Conservation (phyloP, 2,113 vertebrate genomes). For the Corydoras sp. region DNA sequence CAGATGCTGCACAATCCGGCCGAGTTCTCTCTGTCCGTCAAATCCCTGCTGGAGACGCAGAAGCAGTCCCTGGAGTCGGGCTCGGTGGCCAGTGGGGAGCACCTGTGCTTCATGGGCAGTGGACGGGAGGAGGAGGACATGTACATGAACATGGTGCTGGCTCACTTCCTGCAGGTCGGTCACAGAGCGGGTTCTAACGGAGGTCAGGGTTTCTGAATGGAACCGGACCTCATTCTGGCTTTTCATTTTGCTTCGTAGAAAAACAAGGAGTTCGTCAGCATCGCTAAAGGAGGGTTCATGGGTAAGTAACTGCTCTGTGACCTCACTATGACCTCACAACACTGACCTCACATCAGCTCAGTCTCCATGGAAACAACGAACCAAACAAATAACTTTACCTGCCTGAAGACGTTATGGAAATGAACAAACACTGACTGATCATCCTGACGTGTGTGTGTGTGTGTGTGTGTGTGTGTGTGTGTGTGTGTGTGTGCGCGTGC, state of each 20-base stretch:
- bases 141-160: slow-evolving; percentile 99
- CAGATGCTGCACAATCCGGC: slow-evolving; percentile 98
- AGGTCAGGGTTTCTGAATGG: too few relatives aligned
- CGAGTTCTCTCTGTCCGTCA: slow-evolving; percentile 94
- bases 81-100: slow-evolving; percentile 90
- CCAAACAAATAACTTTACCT: too few relatives aligned
- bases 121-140: slow-evolving; percentile 98
- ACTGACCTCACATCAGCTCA: too few relatives aligned
- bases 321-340: too few relatives aligned
- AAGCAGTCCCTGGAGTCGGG: slow-evolving; percentile 94
- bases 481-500: slow-evolving; percentile 30
- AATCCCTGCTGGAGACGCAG: slow-evolving; percentile 94
- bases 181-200: neutral
- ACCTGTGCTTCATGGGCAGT: slow-evolving; percentile 98
- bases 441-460: too few relatives aligned
- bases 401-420: too few relatives aligned
- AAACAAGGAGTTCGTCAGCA: slow-evolving; percentile 98
- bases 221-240: neutral
- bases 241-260: slow-evolving; percentile 65
- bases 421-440: too few relatives aligned
- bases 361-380: too few relatives aligned
- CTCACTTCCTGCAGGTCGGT: slow-evolving; percentile 93
- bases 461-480: too few relatives aligned
- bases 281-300: slow-evolving; percentile 97
- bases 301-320: slow-evolving; percentile 68